These are phyloP conservation scores for pig (Sus scrofa) DNA, from an alignment of 2,113 vertebrate genomes.

Conservation along the genomic window DNA sequence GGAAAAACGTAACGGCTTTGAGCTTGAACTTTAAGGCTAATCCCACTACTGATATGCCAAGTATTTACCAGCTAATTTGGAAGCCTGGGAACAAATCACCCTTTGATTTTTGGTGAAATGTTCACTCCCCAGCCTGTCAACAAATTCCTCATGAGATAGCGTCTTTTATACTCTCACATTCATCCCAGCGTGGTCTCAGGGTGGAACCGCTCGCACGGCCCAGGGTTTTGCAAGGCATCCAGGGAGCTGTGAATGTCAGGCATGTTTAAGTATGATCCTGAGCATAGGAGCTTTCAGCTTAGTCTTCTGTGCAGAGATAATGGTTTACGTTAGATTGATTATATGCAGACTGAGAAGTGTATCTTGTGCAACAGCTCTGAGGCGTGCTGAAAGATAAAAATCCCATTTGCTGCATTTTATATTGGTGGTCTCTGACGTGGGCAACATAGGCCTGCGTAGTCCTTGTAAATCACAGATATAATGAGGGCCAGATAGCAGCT, in stretches of 20 bases:
- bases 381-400: conserved; percentile 90
- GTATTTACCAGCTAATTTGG: conserved; percentile 77
- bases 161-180: conserved; percentile 50
- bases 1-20: conserved; percentile 25
- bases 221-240: conserved; percentile 70
- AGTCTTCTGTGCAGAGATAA: conserved; percentile 85
- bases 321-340: conserved; percentile 88
- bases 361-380: conserved; percentile 83
- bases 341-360: conserved; percentile 84
- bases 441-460: conserved; percentile 84
- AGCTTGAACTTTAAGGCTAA: conserved; percentile 50
- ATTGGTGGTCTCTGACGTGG: conserved; percentile 88
- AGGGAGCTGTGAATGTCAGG: conserved; percentile 81
- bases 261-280: conserved; percentile 82
- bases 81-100: conserved; percentile 83
- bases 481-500: conserved; percentile 88
- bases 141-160: conserved; percentile 81
- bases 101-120: conserved; percentile 85
- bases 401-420: conserved; percentile 89
- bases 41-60: conserved; percentile 17
- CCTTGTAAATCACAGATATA: conserved; percentile 89
- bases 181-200: conserved; percentile 66
- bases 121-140: conserved; percentile 85
- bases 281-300: conserved; percentile 78
- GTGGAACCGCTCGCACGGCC: conserved; percentile 71